Evolutionary conservation across 2,888 invertebrate species (phyloP), one percentile per base, ranked within the genome.

Genomic region (Drosophila gaucha): DNA sequence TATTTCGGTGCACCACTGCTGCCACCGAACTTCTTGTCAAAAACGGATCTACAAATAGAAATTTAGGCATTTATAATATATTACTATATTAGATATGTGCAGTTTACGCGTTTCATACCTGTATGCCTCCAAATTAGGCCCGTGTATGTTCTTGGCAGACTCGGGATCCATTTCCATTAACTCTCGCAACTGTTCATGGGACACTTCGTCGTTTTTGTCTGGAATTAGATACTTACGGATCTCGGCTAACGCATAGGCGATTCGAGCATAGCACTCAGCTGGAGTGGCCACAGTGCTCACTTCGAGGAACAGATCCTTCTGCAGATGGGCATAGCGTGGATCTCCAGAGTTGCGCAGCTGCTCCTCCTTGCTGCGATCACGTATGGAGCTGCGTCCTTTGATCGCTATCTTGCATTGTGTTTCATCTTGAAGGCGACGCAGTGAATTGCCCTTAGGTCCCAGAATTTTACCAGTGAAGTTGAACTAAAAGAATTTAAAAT

Each of bases 401-500:
- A 98, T 96, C 4, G 97, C 96, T 96, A 98, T 98, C 92, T 97
- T 97, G 89, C 97, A 73, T 14, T 73, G 73, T 10, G 98, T 98
- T 90, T 97, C 97, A 79, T 98, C 97, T 91, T 98, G 98, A 31
- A 98, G 93, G 52, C 96, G 95, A 89, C 97, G 97, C 93, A 98
- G 94, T 3, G 97, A 97, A 91, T 96, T 97, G 20, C 98, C 98
- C 92, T 97, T 98, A 12, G 98, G 98, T 0, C 98, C 98, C 80
- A 98, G 93, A 49, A 98, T 94, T 92, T 98, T 97, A 1, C 98
- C 98, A 68, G 97, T 97, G 92, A 98, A 98, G 92, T 98, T 98
- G 91, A 97, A 97, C 97, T 98, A 92, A 18, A 55, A 52, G 12
- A 16, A 14, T 1, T 3, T 8, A 1, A 18, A 22, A 12, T 20